Evolutionary conservation across 1,140 invertebrate species (phyloP).

Genomic region (Eupristina koningsbergeri): DNA sequence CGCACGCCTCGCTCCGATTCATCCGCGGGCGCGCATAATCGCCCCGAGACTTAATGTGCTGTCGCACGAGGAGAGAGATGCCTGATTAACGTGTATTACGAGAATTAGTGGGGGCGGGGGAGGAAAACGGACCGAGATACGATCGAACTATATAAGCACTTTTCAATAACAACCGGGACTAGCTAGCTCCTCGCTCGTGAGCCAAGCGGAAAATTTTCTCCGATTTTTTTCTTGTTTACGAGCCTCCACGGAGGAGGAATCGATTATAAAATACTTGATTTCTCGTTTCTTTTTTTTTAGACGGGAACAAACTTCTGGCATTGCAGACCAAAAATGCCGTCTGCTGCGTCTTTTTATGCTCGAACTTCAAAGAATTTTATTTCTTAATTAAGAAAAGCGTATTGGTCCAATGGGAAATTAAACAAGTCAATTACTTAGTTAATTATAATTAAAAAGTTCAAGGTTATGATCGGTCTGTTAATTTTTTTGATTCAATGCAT

Average conservation of each 20-base stretch:
- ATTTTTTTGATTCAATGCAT: too few species aligned
- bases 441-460: too few species aligned
- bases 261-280: neutral
- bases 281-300: neutral
- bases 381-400: too few species aligned
- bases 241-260: neutral
- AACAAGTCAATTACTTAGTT: too few species aligned
- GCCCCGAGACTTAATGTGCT: neutral
- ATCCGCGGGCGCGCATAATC: constrained; percentile 16
- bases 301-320: neutral
- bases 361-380: too few species aligned
- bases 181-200: neutral
- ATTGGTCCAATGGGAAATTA: too few species aligned
- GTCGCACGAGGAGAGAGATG: neutral
- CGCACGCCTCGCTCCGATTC: constrained; percentile 11
- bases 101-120: neutral
- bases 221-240: neutral
- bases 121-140: neutral
- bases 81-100: constrained; percentile 11
- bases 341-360: too few species aligned
- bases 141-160: neutral
- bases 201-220: constrained; percentile 18
- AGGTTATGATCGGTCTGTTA: too few species aligned
- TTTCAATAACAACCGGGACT: neutral
- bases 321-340: too few species aligned